Evolutionary conservation across 2,113 vertebrate genomes (phyloP).

Genomic region (Formicarius rufipectus): DNA sequence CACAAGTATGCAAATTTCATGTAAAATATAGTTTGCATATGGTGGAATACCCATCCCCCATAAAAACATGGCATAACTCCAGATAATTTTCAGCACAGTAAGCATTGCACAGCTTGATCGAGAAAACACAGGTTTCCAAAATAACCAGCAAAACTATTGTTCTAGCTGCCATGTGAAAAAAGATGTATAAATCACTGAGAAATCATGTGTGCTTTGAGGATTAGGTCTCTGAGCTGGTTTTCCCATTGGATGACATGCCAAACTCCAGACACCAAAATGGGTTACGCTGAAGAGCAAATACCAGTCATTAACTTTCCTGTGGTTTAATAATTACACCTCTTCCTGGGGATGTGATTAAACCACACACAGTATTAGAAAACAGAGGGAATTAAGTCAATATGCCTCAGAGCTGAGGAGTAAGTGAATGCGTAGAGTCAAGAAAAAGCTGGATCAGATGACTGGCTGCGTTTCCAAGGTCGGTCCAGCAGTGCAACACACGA

Average conservation of each 20-base stretch:
- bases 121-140: background rate
- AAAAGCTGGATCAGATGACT: conserved; percentile 55
- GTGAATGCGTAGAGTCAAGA: background rate
- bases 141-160: conserved; percentile 33
- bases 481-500: conserved; percentile 45
- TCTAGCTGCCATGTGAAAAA: background rate
- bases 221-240: conserved; percentile 53
- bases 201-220: conserved; percentile 49
- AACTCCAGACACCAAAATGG: conserved; percentile 69
- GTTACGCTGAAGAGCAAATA: conserved; percentile 62
- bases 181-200: conserved; percentile 51
- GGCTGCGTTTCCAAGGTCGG: conserved; percentile 14
- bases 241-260: conserved; percentile 59
- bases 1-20: conserved; percentile 36
- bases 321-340: conserved; percentile 75
- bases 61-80: background rate
- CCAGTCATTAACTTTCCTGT: conserved; percentile 73
- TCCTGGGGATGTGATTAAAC: conserved; percentile 73
- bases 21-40: conserved; percentile 15
- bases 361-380: conserved; percentile 66
- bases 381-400: conserved; percentile 64
- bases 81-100: background rate
- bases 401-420: conserved; percentile 52
- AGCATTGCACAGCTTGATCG: background rate
- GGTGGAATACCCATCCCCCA: background rate